phyloP scores from a whole-genome alignment of 2,113 vertebrate genomes.

The Sapayoa aenigma region DNA sequence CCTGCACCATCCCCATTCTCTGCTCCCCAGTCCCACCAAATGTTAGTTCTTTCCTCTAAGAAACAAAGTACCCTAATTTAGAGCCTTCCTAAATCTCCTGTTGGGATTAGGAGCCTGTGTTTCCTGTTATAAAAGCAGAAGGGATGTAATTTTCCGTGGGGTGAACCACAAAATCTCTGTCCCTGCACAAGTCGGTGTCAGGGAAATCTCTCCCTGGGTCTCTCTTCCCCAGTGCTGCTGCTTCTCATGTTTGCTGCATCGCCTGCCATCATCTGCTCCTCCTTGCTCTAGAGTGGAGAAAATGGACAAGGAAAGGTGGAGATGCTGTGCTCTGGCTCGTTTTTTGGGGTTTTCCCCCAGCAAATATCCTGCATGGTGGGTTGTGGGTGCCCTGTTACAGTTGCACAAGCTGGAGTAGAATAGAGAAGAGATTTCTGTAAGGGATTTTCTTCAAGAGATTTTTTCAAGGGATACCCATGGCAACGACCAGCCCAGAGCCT shows the following conservation, averaged over 20 bases:
- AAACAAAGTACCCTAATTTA: neutral
- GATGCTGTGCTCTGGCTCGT: neutral
- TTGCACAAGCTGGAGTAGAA: neutral
- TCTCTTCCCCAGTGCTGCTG: neutral
- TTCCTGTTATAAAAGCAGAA: neutral
- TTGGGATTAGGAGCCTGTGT: neutral
- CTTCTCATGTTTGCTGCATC: neutral
- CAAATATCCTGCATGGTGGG: rapidly evolving
- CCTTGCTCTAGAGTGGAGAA: neutral
- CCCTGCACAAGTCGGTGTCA: neutral
- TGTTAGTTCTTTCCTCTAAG: neutral
- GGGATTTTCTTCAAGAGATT: neutral
- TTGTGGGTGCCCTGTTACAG: neutral
- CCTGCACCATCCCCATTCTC: neutral
- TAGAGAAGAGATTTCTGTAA: neutral
- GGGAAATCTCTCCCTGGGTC: neutral
- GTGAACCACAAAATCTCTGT: neutral
- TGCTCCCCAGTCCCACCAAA: neutral
- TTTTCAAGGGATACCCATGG: neutral
- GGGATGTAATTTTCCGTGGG: neutral
- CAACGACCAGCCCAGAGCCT: neutral
- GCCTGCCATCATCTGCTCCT: neutral
- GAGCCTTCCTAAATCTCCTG: neutral
- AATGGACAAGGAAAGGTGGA: neutral
- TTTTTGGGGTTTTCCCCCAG: neutral